phyloP scores from a whole-genome alignment of 2,797 vertebrate genomes.

The Lophotriccus pileatus region DNA sequence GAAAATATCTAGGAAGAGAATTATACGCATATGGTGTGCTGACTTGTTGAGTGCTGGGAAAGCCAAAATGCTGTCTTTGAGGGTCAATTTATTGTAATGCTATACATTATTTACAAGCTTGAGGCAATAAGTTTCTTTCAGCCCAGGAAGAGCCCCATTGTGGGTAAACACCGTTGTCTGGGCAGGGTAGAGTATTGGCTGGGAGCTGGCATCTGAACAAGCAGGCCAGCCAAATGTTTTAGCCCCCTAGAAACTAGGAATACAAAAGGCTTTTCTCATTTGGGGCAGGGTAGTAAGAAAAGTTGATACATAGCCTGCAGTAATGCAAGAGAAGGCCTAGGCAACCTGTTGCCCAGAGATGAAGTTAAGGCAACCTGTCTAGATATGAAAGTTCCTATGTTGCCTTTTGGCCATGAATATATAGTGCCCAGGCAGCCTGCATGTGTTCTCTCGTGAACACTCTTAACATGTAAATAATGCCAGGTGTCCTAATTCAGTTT shows the following conservation, averaged over 20 bases:
- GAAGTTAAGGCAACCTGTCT: not conserved
- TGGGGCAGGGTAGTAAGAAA: not conserved
- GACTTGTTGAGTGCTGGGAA: conserved; percentile 39
- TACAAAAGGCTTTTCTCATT: not conserved
- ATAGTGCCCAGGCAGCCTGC: not conserved
- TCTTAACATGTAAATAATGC: not conserved
- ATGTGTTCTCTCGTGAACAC: not conserved
- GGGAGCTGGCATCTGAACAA: not conserved
- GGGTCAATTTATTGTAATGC: not conserved
- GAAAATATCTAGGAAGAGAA: conserved; percentile 8
- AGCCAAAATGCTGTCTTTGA: conserved; percentile 29
- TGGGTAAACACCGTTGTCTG: not conserved
- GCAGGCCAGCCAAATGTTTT: not conserved
- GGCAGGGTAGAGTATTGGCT: not conserved
- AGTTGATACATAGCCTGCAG: not conserved
- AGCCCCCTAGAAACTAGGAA: not conserved
- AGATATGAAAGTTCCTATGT: not conserved
- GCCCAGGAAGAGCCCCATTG: not conserved
- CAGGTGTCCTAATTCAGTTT: not conserved
- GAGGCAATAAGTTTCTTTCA: not conserved
- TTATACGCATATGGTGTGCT: not conserved
- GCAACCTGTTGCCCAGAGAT: not conserved
- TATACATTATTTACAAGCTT: not conserved
- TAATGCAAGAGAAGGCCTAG: not conserved
- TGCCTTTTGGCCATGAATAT: not conserved